Base-by-base conservation (phyloP, 2,888 invertebrate species). In the Cerastis rubricosa region DNA sequence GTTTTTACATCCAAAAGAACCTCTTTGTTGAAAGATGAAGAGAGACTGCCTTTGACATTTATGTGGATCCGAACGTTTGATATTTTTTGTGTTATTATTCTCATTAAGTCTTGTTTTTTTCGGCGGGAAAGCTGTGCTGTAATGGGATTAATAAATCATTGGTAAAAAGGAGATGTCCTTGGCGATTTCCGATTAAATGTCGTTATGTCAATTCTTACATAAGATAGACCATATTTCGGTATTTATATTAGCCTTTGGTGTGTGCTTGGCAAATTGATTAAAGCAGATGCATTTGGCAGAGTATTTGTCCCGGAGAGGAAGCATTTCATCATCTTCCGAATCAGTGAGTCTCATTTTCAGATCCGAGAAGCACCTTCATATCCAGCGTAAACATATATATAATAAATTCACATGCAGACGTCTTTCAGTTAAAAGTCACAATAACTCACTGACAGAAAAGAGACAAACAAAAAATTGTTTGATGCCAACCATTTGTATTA, bases 1-100 rank as follows among this genome's bases (percentile, higher is more conserved):
- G 71, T 83, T 87, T 83, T 89, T 83, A 81, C 70, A 80, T 78
- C 71, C 63, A 74, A 84, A 85, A 85, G 81, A 83, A 85, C 80
- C 79, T 76, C 80, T 89, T 87, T 89, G 87, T 86, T 83, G 74
- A 73, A 78, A 82, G 74, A 87, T 83, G 81, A 87, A 82, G 68
- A 78, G 72, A 77, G 70, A 77, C 72, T 90, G 90, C 64, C 84
- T 86, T 89, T 89, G 90, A 88, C 87, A 86, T 87, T 88, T 82
- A 87, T 88, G 75, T 78, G 84, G 82, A 83, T 83, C 77, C 74
- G 78, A 85, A 71, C 77, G 74, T 87, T 85, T 85, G 88, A 89
- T 86, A 84, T 86, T 77, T 78, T 89, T 84, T 86, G 70, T 74
- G 65, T 78, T 85, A 71, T 87, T 74, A 79, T 80, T 75, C 74